Evolutionary conservation across 2,797 vertebrate species (phyloP), one percentile per base, ranked within the genome.

Genomic region (Pseudochaenichthys georgianus): DNA sequence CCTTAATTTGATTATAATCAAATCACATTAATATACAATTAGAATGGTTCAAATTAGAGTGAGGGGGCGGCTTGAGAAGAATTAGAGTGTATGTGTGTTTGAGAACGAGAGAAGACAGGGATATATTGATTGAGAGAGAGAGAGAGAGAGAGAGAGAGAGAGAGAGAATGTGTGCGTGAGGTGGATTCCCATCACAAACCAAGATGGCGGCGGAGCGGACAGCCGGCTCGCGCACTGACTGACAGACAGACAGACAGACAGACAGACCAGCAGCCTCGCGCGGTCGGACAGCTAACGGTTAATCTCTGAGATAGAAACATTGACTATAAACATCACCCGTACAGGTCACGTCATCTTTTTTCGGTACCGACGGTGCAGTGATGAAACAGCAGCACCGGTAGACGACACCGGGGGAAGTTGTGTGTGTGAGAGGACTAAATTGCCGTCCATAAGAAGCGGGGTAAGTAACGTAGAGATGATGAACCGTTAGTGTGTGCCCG

Each of bases 181-280:
- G 73, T 79, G 72, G 88, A 77, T 80, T 87, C 82, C 77, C 89
- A 91, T 88, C 87, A 89, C 85, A 91, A 58, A 85, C 77, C 91
- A 93, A 93, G 86, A 93, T 93, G 92, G 92, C 92, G 89, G 78
- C 87, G 73, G 71, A 78, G 88, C 88, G 83, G 73, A 78, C 84
- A 87, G 84, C 88, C 90, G 92, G 90, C 81, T 63, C 34, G 54
- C 74, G 2, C 79, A 23, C 47, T 83, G 89, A 88, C 83, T 38
- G 80, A 63, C 51, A 48, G 78, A 55, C 83, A 19, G 19, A 19
- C 19, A 19, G 19, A 19, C 19, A 19, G 19, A 19, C 19, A 45
- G 81, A 63, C 51, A 51, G 78, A 55, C 52, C 52, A 50, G 69
- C 57, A 63, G 72, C 68, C 21, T 77, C 69, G 41, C 48, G 15